These are phyloP conservation scores for Hirtodrosophila cameraria DNA, from an alignment of 2,888 invertebrate genomes.

Conservation along the genomic window DNA sequence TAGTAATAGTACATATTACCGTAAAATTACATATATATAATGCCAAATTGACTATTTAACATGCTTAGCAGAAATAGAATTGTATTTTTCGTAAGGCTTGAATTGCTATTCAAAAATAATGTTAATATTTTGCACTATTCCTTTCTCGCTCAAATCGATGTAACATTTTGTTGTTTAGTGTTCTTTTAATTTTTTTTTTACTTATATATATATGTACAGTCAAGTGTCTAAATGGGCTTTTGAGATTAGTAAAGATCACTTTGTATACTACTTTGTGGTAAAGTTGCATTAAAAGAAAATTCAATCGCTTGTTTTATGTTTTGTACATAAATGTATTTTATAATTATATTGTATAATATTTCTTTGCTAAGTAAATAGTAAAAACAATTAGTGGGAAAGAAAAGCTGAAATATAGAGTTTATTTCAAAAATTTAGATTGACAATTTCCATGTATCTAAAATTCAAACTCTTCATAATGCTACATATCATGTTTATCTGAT, in stretches of 20 bases:
- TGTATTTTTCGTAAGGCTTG: too few relatives aligned
- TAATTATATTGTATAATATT: constrained; percentile 36
- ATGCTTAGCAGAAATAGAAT: too few relatives aligned
- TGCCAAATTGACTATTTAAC: too few relatives aligned
- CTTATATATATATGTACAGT: not conserved
- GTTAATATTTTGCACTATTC: constrained; percentile 20
- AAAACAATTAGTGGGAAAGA: constrained; percentile 1
- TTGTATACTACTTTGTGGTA: constrained; percentile 24
- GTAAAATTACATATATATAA: too few relatives aligned
- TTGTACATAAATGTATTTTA: constrained; percentile 63
- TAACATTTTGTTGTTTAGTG: not conserved
- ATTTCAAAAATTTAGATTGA: too few relatives aligned
- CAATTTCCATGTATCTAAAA: too few relatives aligned
- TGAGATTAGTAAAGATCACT: constrained; percentile 14
- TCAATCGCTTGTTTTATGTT: constrained; percentile 45
- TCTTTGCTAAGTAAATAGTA: constrained; percentile 52
- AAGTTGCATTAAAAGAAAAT: constrained; percentile 10
- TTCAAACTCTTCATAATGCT: too few relatives aligned
- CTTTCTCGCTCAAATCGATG: constrained; percentile 18
- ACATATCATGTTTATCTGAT: constrained; percentile 28
- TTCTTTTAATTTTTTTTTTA: not conserved
- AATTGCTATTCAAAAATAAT: not conserved
- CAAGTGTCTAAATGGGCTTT: constrained; percentile 9
- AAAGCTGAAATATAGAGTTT: not conserved
- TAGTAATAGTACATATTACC: too few relatives aligned